phyloP scores from a whole-genome alignment of 2,113 vertebrate genomes.

The Cephalopterus ornatus region DNA sequence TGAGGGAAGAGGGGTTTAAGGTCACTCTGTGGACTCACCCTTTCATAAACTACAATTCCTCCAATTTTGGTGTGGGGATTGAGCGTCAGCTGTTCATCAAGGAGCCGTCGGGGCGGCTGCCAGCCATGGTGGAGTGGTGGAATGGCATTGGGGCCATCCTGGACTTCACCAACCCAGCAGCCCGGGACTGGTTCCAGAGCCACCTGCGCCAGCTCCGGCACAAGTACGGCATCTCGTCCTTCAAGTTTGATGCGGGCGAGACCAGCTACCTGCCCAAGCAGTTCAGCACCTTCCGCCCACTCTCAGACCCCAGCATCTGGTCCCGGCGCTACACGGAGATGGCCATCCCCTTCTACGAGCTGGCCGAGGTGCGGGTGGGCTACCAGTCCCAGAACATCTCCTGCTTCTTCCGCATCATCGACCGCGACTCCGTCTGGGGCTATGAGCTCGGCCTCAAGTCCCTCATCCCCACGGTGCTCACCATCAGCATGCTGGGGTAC shows the following conservation, averaged over 20 bases:
- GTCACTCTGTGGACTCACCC: background rate
- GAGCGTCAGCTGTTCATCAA: slow-evolving; percentile 9
- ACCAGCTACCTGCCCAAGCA: slow-evolving; percentile 91
- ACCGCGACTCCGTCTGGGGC: slow-evolving; percentile 93
- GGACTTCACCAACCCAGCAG: slow-evolving; percentile 90
- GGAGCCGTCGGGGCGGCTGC: background rate
- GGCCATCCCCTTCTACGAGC: slow-evolving; percentile 88
- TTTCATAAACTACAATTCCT: rapidly evolving
- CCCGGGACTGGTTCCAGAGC: slow-evolving; percentile 88
- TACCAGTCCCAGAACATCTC: slow-evolving; percentile 95
- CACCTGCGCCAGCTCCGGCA: slow-evolving; percentile 81
- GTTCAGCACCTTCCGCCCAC: slow-evolving; percentile 82
- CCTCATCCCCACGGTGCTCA: slow-evolving; percentile 88
- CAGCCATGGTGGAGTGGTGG: slow-evolving; percentile 72
- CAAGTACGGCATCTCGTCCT: slow-evolving; percentile 85
- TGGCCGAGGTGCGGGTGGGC: slow-evolving; percentile 88
- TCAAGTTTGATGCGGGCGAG: slow-evolving; percentile 94
- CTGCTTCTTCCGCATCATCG: slow-evolving; percentile 90
- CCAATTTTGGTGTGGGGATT: background rate
- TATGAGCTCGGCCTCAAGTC: slow-evolving; percentile 93
- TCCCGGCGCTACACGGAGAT: slow-evolving; percentile 91
- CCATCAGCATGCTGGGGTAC: slow-evolving; percentile 93
- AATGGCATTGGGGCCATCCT: slow-evolving; percentile 89
- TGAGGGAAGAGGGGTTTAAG: slow-evolving; percentile 23
- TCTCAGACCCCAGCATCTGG: slow-evolving; percentile 89